Evolutionary conservation across 2,113 vertebrate species (phyloP).

Genomic region (Oxyruncus cristatus): DNA sequence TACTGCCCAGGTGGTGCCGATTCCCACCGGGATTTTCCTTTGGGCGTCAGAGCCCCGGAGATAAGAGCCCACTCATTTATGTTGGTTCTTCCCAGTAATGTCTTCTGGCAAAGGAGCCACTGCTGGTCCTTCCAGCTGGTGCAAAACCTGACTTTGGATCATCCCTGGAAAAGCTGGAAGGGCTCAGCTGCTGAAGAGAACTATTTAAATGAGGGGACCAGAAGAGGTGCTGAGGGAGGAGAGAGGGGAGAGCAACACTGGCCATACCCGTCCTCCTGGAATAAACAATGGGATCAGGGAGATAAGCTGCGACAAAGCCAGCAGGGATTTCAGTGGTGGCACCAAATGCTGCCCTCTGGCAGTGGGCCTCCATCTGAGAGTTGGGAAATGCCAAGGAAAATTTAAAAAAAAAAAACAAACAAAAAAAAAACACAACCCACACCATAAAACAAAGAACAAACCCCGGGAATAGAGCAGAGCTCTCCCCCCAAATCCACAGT

Average conservation of each 20-base stretch:
- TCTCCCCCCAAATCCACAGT: not conserved
- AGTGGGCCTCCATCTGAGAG: not conserved
- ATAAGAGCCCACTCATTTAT: not conserved
- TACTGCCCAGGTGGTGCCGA: not conserved
- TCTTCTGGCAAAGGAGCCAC: not conserved
- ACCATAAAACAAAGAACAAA: not conserved
- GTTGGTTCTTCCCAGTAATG: not conserved
- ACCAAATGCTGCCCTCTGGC: not conserved
- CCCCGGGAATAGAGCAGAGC: not conserved
- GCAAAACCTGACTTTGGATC: not conserved
- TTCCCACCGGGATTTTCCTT: accelerated
- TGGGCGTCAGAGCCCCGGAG: not conserved
- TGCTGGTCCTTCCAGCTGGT: not conserved
- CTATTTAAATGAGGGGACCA: not conserved
- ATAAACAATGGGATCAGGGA: not conserved
- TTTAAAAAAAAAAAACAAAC: too few relatives aligned
- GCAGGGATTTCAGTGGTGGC: not conserved
- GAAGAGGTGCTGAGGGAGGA: not conserved
- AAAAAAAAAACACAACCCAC: not conserved
- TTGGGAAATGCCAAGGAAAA: not conserved
- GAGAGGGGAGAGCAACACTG: not conserved
- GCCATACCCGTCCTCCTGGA: not conserved
- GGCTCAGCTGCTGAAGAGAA: not conserved
- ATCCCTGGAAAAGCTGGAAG: not conserved
- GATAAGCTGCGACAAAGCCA: not conserved